Percentiles rank a stretch among this genome's conserved stretches.
phyloP scores from a whole-genome alignment of 2,797 vertebrate genomes.

The Thalassophryne amazonica region DNA sequence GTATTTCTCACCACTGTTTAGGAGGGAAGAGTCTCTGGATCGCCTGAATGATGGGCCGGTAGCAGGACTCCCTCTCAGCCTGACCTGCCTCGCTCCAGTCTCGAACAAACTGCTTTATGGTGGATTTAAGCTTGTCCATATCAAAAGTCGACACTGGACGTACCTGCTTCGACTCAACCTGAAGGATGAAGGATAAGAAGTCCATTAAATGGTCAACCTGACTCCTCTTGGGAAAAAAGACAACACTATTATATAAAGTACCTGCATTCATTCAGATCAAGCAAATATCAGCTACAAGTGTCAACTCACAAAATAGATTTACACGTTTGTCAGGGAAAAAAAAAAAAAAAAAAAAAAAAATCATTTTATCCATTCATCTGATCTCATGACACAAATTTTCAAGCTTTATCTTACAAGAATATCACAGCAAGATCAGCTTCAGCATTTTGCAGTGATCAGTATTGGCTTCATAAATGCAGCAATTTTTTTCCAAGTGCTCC shows the following conservation, averaged over 20 bases:
- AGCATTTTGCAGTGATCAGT: too few species aligned
- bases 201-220: too few species aligned
- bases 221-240: not conserved
- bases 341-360: too few species aligned
- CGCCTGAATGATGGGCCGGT: slow-evolving; percentile 92
- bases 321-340: too few species aligned
- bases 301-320: too few species aligned
- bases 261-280: not conserved
- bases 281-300: too few species aligned
- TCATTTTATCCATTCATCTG: too few species aligned
- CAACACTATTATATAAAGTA: not conserved
- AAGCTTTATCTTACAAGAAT: too few species aligned
- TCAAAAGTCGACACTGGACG: slow-evolving; percentile 93
- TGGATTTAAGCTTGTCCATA: slow-evolving; percentile 99
- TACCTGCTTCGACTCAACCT: slow-evolving; percentile 78
- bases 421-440: too few species aligned
- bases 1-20: slow-evolving; percentile 89
- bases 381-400: too few species aligned
- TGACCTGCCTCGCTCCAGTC: slow-evolving; percentile 96
- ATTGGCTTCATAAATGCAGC: too few species aligned
- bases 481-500: too few species aligned
- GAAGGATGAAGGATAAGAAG: slow-evolving; percentile 1
- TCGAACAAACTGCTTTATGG: slow-evolving; percentile 98
- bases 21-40: slow-evolving; percentile 91
- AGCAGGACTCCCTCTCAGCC: slow-evolving; percentile 91